Base-by-base conservation (phyloP, 2,888 invertebrate genomes). In the Yponomeuta malinellus region DNA sequence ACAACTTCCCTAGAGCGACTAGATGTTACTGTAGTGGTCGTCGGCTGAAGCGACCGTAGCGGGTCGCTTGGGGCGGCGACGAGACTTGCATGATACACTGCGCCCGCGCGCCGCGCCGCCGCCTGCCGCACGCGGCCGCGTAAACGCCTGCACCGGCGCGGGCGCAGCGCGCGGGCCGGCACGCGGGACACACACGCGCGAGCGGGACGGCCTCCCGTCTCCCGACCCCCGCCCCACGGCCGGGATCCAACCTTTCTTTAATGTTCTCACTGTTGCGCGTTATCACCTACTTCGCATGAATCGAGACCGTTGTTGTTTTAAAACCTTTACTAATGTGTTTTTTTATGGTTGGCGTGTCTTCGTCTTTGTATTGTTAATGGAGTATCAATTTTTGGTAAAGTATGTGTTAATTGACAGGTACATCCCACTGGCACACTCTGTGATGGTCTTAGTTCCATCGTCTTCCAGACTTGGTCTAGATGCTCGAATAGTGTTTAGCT, bases 391-490 rank as follows among this genome's bases (percentile, higher is more conserved):
- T 29, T 37, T 71, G 68, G 68, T 63, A 63, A 68, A 68, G 68
- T 71, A 23, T 67, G 71, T 71, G 64, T 70, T 70, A 65, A 63
- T 48, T n/a, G 15, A 82, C 84, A 86, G 89, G 88, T 88, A 89
- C 89, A 88, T 87, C 83, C 84, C 86, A 87, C 89, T 89, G 89
- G 84, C 90, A 91, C 91, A 90, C 90, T 89, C 81, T 90, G 90
- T 90, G 90, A 83, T 82, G 82, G 82, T 83, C 69, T 77, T 77
- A 82, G 80, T 78, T 75, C 78, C 76, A 80, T 82, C 77, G 80
- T 79, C 81, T 80, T 76, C 77, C 79, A 82, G 77, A 81, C 81
- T 79, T 81, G 78, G 75, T 72, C 73, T 77, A 74, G 77, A 78
- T 78, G 79, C 77, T 79, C 77, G 79, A 79, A 76, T 70, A 72